phyloP scores from a whole-genome alignment of 2,888 invertebrate genomes.

The Synergus laeviventris region DNA sequence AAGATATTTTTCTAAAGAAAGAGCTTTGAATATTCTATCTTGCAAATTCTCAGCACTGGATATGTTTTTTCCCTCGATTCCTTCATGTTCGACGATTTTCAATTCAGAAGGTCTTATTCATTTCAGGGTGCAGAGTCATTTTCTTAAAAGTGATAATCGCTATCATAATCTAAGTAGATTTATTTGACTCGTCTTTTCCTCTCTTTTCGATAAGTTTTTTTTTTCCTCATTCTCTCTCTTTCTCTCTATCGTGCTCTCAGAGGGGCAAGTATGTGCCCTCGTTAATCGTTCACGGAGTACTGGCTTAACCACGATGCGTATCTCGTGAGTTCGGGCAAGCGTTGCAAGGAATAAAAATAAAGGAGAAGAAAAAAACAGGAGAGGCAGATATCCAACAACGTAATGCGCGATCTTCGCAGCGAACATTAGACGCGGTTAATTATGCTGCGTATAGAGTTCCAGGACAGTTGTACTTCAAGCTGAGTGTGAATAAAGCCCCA shows the following conservation, averaged over 20 bases:
- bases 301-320: slow-evolving; percentile 64
- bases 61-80: too few species aligned
- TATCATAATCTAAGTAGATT: background rate
- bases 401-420: slow-evolving; percentile 58
- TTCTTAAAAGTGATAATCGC: slow-evolving; percentile 11
- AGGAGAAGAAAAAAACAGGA: slow-evolving; percentile 42
- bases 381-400: slow-evolving; percentile 44
- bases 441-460: slow-evolving; percentile 56
- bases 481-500: slow-evolving; percentile 53
- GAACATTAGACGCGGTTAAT: slow-evolving; percentile 65
- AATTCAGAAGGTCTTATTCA: too few species aligned
- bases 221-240: slow-evolving; percentile 43
- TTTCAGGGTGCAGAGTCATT: background rate
- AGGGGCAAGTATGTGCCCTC: slow-evolving; percentile 62
- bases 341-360: slow-evolving; percentile 48
- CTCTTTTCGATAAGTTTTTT: slow-evolving; percentile 52
- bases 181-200: slow-evolving; percentile 21
- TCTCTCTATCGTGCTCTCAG: slow-evolving; percentile 51
- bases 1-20: background rate
- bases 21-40: too few species aligned
- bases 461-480: slow-evolving; percentile 52
- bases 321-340: slow-evolving; percentile 61
- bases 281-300: slow-evolving; percentile 66
- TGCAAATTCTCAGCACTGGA: too few species aligned
- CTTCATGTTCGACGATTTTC: too few species aligned